A percentile compares a stretch with the other conserved stretches of the same genome.
Conservation (phyloP, 2,888 invertebrate genomes). For the Trichopoda pennipes region DNA sequence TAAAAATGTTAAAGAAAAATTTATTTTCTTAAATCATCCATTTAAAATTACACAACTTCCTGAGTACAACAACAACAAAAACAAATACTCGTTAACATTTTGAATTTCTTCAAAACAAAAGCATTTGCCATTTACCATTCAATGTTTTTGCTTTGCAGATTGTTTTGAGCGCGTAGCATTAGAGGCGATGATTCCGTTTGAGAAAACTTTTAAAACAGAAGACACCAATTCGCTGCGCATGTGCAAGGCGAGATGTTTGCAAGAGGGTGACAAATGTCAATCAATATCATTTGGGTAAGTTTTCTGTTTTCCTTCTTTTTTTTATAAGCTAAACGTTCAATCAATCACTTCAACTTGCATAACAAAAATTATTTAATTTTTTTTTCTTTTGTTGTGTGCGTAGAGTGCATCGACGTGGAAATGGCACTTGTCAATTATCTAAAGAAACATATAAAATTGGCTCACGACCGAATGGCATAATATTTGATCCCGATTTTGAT, state of each 20-base stretch:
- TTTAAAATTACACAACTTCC: slow-evolving; percentile 50
- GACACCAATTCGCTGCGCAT: slow-evolving; percentile 84
- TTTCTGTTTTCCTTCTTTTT: slow-evolving; percentile 67
- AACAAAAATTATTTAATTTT: slow-evolving; percentile 54
- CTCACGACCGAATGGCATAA: slow-evolving; percentile 82
- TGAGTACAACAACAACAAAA: background rate
- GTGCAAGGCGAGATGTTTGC: slow-evolving; percentile 85
- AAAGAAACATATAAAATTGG: slow-evolving; percentile 81
- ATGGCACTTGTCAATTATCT: slow-evolving; percentile 84
- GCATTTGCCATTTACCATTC: slow-evolving; percentile 18
- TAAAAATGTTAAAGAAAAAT: background rate
- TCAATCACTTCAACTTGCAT: slow-evolving; percentile 62
- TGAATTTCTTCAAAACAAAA: slow-evolving; percentile 25
- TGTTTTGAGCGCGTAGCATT: slow-evolving; percentile 85
- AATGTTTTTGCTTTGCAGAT: slow-evolving; percentile 80
- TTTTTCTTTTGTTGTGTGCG: too few species aligned
- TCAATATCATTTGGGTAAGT: slow-evolving; percentile 85
- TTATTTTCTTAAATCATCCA: slow-evolving; percentile 8
- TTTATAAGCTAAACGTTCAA: slow-evolving; percentile 22
- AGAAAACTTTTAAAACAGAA: slow-evolving; percentile 84
- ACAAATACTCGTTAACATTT: slow-evolving; percentile 16
- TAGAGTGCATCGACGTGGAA: slow-evolving; percentile 84
- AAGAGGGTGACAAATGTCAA: slow-evolving; percentile 84
- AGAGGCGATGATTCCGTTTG: slow-evolving; percentile 84
- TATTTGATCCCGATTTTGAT: slow-evolving; percentile 84